A percentile compares a stretch with the other conserved stretches of the same genome.
phyloP scores from a whole-genome alignment of 1,140 invertebrate species.

The Portunus trituberculatus region DNA sequence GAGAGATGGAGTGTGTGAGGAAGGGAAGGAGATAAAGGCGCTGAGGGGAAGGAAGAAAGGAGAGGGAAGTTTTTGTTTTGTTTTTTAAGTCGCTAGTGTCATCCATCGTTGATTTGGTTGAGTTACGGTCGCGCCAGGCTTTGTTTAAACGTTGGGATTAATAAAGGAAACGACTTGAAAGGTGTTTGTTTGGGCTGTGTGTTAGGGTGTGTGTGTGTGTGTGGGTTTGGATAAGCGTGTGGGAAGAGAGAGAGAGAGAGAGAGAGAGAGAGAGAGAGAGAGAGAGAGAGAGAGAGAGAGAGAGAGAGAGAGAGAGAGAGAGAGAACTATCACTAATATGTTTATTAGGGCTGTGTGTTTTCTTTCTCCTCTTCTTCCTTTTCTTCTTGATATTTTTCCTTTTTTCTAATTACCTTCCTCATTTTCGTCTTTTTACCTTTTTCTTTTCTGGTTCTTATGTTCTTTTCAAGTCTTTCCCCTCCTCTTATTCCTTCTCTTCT shows the following conservation, averaged over 20 bases:
- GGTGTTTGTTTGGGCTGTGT: too few relatives aligned
- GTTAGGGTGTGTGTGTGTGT: too few relatives aligned
- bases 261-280: not conserved
- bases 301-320: slow-evolving; percentile 11
- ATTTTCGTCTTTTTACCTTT: not conserved
- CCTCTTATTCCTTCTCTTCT: not conserved
- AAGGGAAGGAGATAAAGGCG: too few relatives aligned
- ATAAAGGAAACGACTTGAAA: too few relatives aligned
- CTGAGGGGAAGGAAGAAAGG: too few relatives aligned
- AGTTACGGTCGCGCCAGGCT: too few relatives aligned
- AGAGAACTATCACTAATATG: not conserved
- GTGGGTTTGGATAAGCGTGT: too few relatives aligned
- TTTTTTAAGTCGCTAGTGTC: too few relatives aligned
- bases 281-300: not conserved
- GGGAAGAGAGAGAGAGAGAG: not conserved
- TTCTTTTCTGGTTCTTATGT: not conserved
- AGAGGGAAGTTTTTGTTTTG: too few relatives aligned
- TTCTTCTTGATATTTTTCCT: not conserved
- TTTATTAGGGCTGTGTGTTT: not conserved
- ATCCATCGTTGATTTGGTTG: too few relatives aligned
- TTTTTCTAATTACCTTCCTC: not conserved
- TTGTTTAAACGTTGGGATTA: too few relatives aligned
- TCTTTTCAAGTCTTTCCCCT: not conserved
- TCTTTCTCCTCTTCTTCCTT: not conserved
- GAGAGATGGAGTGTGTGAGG: too few relatives aligned